Base-by-base conservation (phyloP, 2,797 vertebrate genomes). In the Acrossocheilus fasciatus region DNA sequence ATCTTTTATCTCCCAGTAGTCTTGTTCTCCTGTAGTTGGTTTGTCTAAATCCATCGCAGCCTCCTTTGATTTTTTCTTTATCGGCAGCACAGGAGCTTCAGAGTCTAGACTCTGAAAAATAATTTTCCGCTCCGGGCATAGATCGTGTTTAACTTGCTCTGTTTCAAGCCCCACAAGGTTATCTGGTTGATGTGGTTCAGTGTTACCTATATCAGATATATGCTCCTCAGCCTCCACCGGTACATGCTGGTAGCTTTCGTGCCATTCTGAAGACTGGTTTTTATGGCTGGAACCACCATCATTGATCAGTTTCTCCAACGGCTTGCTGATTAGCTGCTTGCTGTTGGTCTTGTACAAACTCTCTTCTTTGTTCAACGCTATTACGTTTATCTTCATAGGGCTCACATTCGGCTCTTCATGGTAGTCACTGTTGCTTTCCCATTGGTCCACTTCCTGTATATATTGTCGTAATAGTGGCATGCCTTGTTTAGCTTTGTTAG, bases 231-330 rank as follows among this genome's bases (percentile, higher is more conserved):
- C 89, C 54, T 96, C 96, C 0, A 91, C 85, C 0, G 91, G 80
- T 0, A 94, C 94, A 11, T 91, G 94, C 90, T 96, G 95, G 83
- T 97, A 98, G 91, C 96, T 96, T 90, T 98, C 97, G 81, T 97
- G 96, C 98, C 98, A 98, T 92, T 96, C 97, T 86, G 98, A 94
- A 92, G 98, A 97, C 76, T 97, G 97, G 0, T 98, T 99, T 92
- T 98, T 98, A 91, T 97, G 96, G 88, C 96, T 97, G 1, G 98
- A 97, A 18, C 97, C 95, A 91, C 96, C 97, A 92, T 98, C 97
- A 6, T 97, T 98, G 17, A 98, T 98, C 97, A 98, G 98, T 92
- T 97, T 98, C 74, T 98, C 97, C 89, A 99, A 98, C 90, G 97
- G 97, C 92, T 97, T 96, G 89, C 95, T 97, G 81, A 96, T 97